phyloP scores from a whole-genome alignment of 2,113 vertebrate genomes.

The Nycticorax nycticorax region DNA sequence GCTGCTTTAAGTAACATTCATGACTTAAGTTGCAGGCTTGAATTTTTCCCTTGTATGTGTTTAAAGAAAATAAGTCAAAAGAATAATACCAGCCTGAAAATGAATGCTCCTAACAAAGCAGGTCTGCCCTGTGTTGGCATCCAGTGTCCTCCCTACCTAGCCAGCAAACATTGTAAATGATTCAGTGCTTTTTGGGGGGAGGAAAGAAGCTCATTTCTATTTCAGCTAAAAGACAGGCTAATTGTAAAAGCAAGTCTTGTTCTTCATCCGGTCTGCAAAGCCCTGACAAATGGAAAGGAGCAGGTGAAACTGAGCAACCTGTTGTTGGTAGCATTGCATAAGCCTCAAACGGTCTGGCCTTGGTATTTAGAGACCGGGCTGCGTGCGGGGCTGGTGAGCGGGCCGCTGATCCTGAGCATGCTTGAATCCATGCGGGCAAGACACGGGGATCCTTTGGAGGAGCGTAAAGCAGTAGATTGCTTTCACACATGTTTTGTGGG shows the following conservation, averaged over 20 bases:
- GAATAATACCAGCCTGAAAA: neutral
- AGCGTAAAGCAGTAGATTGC: neutral
- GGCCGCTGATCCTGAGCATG: neutral
- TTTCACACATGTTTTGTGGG: rapidly evolving
- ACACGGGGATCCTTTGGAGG: neutral
- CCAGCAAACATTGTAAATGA: neutral
- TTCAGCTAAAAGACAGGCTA: neutral
- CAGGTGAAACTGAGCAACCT: neutral
- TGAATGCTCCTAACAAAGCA: neutral
- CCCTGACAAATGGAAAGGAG: neutral
- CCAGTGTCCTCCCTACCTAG: neutral
- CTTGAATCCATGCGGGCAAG: rapidly evolving
- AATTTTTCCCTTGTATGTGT: neutral
- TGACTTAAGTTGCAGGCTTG: neutral
- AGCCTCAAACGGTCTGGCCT: rapidly evolving
- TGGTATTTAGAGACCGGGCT: neutral
- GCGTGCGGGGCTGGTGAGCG: neutral
- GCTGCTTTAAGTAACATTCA: neutral
- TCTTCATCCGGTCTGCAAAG: neutral
- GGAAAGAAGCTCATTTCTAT: neutral
- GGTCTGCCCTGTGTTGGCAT: neutral
- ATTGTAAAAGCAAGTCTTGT: neutral
- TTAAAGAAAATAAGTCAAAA: neutral
- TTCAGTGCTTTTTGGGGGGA: too few relatives aligned
- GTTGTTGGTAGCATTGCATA: rapidly evolving